Evolutionary conservation across 2,797 vertebrate species (phyloP), one percentile per base, ranked within the genome.

Genomic region (Salarias fasciatus): DNA sequence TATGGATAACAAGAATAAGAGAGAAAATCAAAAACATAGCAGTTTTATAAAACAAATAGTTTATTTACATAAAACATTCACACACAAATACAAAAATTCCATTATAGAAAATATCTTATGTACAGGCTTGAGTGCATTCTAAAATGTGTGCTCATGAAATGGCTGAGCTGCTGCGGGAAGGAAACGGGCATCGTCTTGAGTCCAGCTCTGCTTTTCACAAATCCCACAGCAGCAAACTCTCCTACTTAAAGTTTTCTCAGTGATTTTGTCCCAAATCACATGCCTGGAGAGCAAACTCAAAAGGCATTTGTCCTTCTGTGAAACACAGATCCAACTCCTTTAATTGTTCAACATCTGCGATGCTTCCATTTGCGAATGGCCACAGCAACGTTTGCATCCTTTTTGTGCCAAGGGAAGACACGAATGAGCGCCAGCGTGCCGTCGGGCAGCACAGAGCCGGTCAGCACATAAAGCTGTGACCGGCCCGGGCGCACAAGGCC

Each of bases 361-460:
- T 94, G 92, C 66, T 93, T 95, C 95, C 95, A 95, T 69, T 94
- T 97, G 53, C 94, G 93, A 2, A 88, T 91, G 13, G 94, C 95
- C 24, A 91, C 42, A 1, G 91, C 78, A 14, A 96, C 90, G 79
- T 93, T 92, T 10, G 77, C 38, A 18, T 96, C 94, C 49, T 88
- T 95, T 61, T 89, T 95, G 67, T 95, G 92, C 94, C 95, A 96
- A 2, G 88, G 94, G 77, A 95, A 96, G 65, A 95, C 68, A 11
- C 65, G 86, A 6, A 85, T 89, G 11, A 97, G 83, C 30, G 83
- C 79, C 8, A 95, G 66, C 1, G 63, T 88, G 6, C 93, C 91
- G 0, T 93, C 84, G 0, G 68, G 42, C 24, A 88, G 89, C 60
- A 93, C 90, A 0, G 85, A 88, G 3, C 95, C 96, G 0, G 91